These are phyloP conservation scores for Typhlichthys subterraneus DNA, from an alignment of 2,797 vertebrate genomes.

Conservation along the genomic window DNA sequence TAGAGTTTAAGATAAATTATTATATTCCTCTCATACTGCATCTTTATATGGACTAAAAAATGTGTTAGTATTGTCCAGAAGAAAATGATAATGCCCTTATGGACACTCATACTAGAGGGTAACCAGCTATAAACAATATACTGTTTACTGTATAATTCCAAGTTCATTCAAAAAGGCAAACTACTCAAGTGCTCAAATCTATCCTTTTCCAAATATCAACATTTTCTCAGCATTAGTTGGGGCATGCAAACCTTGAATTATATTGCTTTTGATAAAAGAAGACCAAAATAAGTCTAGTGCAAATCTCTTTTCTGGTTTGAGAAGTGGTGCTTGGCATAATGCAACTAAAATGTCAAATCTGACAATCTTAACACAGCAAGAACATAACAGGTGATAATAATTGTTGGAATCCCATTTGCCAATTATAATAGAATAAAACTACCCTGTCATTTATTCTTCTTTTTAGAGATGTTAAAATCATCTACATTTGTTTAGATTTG, in stretches of 20 bases:
- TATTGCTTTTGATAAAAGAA: conserved; percentile 82
- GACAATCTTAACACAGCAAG: conserved; percentile 45
- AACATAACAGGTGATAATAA: conserved; percentile 61
- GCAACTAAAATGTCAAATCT: conserved; percentile 58
- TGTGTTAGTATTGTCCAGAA: conserved; percentile 74
- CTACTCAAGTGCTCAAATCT: conserved; percentile 39
- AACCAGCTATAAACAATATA: conserved; percentile 48
- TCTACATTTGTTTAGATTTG: conserved; percentile 17
- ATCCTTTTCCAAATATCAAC: conserved; percentile 53
- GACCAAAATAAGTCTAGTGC: conserved; percentile 84
- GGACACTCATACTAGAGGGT: conserved; percentile 59
- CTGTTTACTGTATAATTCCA: conserved; percentile 40
- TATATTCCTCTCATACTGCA: conserved; percentile 51
- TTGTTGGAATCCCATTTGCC: conserved; percentile 54
- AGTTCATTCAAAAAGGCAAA: conserved; percentile 47
- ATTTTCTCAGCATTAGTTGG: conserved; percentile 63
- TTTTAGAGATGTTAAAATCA: conserved; percentile 27
- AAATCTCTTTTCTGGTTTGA: conserved; percentile 83
- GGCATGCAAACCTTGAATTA: conserved; percentile 63
- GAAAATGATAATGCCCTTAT: conserved; percentile 71
- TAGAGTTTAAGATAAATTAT: conserved; percentile 49
- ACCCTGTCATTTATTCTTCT: conserved; percentile 17
- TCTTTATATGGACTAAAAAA: conserved; percentile 52
- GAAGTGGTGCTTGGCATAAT: conserved; percentile 73
- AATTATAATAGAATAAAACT: conserved; percentile 32